Conservation (phyloP, 1,140 invertebrate species). For the Monochamus saltuarius region DNA sequence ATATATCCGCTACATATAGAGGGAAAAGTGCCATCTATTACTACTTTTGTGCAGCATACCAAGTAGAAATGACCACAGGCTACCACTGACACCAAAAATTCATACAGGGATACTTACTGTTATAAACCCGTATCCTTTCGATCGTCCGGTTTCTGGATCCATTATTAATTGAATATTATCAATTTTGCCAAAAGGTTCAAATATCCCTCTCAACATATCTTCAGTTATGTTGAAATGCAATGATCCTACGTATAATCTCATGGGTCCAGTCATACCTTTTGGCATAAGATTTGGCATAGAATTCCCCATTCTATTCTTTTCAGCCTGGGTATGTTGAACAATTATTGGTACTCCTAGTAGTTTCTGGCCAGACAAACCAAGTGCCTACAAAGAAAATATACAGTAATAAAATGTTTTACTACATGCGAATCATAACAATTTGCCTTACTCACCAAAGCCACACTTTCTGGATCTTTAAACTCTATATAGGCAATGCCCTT, state of each 20-base stretch:
- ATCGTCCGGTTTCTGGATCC: constrained; percentile 91
- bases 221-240: constrained; percentile 99
- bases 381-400: constrained; percentile 67
- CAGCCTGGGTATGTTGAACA: constrained; percentile 97
- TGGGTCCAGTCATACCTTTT: constrained; percentile 83
- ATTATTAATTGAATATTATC: constrained; percentile 95
- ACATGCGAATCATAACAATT: not conserved
- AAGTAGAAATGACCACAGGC: too few relatives aligned
- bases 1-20: too few relatives aligned
- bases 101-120: constrained; percentile 75
- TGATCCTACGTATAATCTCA: constrained; percentile 96
- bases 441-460: constrained; percentile 74
- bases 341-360: constrained; percentile 96
- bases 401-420: not conserved
- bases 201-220: constrained; percentile 97
- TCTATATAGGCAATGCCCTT: constrained; percentile 99
- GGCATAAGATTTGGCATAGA: constrained; percentile 80
- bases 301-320: constrained; percentile 94
- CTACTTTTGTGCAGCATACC: too few relatives aligned
- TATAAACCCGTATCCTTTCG: constrained; percentile 97
- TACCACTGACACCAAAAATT: too few relatives aligned
- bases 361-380: constrained; percentile 95
- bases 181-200: constrained; percentile 99
- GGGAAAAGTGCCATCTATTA: too few relatives aligned
- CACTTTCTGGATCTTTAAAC: constrained; percentile 97